Conservation (phyloP, 2,113 vertebrate species). For the Coptodon bakossiorum region DNA sequence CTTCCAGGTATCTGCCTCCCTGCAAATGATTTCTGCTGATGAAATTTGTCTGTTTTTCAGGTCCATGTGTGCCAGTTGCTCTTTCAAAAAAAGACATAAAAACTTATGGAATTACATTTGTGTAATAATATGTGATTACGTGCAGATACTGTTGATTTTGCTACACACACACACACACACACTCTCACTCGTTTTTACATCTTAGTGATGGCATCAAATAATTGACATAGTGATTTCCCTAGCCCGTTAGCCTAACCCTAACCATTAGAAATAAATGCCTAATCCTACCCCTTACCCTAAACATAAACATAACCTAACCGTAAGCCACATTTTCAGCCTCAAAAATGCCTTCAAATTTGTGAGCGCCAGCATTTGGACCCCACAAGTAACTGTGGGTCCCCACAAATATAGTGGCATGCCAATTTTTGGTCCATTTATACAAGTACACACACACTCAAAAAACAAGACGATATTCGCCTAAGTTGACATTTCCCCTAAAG, state of each 20-base stretch:
- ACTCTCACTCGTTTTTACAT: rapidly evolving
- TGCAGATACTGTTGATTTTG: background rate
- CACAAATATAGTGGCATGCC: background rate
- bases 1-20: background rate
- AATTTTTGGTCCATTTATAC: background rate
- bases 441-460: background rate
- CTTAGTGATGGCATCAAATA: background rate
- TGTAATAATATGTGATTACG: background rate
- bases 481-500: background rate
- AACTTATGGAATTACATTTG: background rate
- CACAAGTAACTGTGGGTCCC: background rate
- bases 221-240: background rate
- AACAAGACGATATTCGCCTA: rapidly evolving
- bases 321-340: background rate
- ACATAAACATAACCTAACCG: background rate
- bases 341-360: background rate
- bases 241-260: background rate
- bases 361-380: background rate
- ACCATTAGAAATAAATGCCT: background rate
- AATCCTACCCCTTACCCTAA: background rate
- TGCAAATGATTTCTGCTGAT: background rate
- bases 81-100: background rate
- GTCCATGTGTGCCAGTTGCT: background rate
- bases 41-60: background rate
- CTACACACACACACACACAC: background rate